These are phyloP conservation scores for Mya arenaria DNA, from an alignment of 1,140 invertebrate species.

Conservation along the genomic window DNA sequence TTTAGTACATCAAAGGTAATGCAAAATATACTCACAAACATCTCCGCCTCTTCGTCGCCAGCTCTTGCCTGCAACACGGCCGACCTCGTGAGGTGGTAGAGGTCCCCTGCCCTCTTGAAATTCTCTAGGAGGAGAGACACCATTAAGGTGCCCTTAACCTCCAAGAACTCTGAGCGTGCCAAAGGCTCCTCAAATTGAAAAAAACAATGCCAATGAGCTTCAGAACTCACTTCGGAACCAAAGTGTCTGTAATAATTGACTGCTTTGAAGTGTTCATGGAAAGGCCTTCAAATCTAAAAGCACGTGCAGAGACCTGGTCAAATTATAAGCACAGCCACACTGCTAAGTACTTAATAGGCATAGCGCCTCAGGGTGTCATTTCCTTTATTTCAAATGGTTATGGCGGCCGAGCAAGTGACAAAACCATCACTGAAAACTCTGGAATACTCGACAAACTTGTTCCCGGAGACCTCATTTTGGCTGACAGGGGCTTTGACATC, in stretches of 20 bases:
- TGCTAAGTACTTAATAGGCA: no score
- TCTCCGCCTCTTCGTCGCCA: background rate
- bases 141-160: background rate
- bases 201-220: constrained; percentile 40
- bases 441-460: no score
- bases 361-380: no score
- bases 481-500: no score
- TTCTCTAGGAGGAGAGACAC: background rate
- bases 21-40: background rate
- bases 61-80: background rate
- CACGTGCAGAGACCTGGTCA: constrained; percentile 53
- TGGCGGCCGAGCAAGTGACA: no score
- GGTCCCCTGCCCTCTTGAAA: background rate
- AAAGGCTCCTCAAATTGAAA: no score
- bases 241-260: constrained; percentile 57
- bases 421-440: no score
- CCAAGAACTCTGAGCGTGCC: no score
- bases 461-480: no score
- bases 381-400: no score
- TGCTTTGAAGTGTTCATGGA: constrained; percentile 64
- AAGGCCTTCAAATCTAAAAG: constrained; percentile 44
- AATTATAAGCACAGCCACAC: no score
- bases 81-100: background rate
- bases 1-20: no score
- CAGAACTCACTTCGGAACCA: constrained; percentile 13